phyloP scores from a whole-genome alignment of 2,888 invertebrate species.

The Caenorhabditis imperialis region DNA sequence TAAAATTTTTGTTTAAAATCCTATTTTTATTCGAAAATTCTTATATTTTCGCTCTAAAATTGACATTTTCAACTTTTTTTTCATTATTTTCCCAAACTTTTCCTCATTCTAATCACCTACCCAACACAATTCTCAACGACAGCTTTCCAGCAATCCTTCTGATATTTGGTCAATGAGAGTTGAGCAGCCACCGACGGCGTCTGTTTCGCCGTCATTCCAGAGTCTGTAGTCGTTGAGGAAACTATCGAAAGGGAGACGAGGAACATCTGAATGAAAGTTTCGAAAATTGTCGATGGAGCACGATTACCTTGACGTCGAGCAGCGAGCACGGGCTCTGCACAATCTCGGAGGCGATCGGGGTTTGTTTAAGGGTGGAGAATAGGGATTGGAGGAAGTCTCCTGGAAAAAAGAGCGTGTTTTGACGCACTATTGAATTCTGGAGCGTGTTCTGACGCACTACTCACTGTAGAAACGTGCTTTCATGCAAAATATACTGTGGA shows the following conservation, averaged over 20 bases:
- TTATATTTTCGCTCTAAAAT: background rate
- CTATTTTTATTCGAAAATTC: background rate
- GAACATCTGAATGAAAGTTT: constrained; percentile 22
- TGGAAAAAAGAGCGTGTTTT: too few species aligned
- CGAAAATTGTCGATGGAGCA: background rate
- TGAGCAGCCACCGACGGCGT: constrained; percentile 19
- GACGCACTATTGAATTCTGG: too few species aligned
- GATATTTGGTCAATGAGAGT: constrained; percentile 41
- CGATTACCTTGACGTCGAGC: constrained; percentile 31
- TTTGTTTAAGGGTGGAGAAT: constrained; percentile 18
- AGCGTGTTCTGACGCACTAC: too few species aligned
- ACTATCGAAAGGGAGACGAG: constrained; percentile 25
- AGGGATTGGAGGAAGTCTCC: constrained; percentile 2
- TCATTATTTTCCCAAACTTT: background rate
- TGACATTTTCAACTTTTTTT: background rate
- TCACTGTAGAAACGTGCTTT: too few species aligned
- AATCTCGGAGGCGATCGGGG: constrained; percentile 10
- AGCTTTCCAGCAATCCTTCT: constrained; percentile 51
- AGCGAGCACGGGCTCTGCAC: constrained; percentile 15
- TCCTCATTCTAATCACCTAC: constrained; percentile 4
- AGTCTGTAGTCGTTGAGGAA: constrained; percentile 34
- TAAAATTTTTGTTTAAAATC: background rate
- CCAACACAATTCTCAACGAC: constrained; percentile 15
- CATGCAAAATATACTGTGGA: too few species aligned
- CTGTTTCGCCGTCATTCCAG: constrained; percentile 28